A percentile compares a stretch with the other conserved stretches of the same genome.
These are phyloP conservation scores for Platorchestia sp. DNA, from an alignment of 1,140 invertebrate genomes.

Conservation along the genomic window DNA sequence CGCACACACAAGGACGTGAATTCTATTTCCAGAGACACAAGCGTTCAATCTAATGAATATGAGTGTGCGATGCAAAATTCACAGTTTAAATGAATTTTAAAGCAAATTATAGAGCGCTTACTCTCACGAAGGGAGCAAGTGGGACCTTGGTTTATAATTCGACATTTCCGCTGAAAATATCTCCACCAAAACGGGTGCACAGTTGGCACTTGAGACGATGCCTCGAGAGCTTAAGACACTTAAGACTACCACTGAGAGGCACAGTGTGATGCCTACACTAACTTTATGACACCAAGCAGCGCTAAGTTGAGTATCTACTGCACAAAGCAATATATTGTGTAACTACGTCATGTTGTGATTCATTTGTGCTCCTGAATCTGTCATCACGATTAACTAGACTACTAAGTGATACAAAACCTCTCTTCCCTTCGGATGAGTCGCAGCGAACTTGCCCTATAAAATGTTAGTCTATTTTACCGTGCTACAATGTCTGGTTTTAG, in stretches of 20 bases:
- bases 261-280: constrained; percentile 28
- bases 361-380: background rate
- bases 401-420: background rate
- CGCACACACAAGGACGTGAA: background rate
- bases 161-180: too few species aligned
- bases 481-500: background rate
- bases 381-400: background rate
- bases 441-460: background rate
- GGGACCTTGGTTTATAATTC: too few species aligned
- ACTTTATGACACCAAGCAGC: background rate
- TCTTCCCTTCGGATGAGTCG: background rate
- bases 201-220: background rate
- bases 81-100: too few species aligned
- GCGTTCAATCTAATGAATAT: background rate
- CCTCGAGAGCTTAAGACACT: background rate
- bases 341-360: background rate
- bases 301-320: background rate
- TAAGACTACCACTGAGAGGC: constrained; percentile 38
- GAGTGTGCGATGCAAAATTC: background rate
- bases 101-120: too few species aligned
- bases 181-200: too few species aligned
- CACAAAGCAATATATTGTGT: background rate
- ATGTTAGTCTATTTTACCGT: background rate
- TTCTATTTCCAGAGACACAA: background rate
- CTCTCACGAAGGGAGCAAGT: too few species aligned